phyloP scores from a whole-genome alignment of 2,113 vertebrate genomes.

The Tringa solitaria region DNA sequence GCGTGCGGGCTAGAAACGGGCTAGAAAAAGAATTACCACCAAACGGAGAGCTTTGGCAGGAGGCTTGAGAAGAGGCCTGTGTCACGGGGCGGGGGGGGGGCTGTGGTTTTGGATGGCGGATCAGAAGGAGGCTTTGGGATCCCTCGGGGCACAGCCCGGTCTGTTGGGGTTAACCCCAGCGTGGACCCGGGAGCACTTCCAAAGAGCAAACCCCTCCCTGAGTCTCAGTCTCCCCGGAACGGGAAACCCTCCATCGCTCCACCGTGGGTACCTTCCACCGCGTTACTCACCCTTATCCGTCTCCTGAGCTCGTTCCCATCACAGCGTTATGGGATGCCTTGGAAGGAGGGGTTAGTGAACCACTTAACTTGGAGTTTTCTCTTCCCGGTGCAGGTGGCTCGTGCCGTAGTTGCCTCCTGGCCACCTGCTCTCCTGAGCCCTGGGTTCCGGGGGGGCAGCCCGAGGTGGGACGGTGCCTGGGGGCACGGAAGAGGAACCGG shows the following conservation, averaged over 20 bases:
- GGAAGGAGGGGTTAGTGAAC: not conserved
- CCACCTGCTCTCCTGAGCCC: fast-evolving
- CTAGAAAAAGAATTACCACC: not conserved
- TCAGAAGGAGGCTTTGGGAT: not conserved
- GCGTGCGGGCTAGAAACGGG: not conserved
- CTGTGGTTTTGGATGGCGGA: not conserved
- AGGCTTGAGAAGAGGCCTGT: not conserved
- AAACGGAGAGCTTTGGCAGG: not conserved
- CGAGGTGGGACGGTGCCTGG: fast-evolving
- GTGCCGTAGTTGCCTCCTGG: fast-evolving
- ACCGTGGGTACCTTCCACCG: not conserved
- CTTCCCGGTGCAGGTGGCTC: not conserved
- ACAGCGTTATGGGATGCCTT: fast-evolving
- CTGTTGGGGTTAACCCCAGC: not conserved
- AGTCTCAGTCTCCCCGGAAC: not conserved
- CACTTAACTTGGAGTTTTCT: not conserved
- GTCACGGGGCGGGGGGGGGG: not conserved
- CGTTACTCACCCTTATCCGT: not conserved
- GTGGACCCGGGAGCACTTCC: not conserved
- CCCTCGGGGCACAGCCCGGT: not conserved
- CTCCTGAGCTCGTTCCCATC: not conserved
- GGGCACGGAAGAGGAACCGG: not conserved
- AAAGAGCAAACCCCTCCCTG: not conserved
- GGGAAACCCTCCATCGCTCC: not conserved
- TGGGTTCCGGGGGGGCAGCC: fast-evolving